Evolutionary conservation across 2,797 vertebrate species (phyloP), one percentile per base, ranked within the genome.

Genomic region (Gadopsis marmoratus): DNA sequence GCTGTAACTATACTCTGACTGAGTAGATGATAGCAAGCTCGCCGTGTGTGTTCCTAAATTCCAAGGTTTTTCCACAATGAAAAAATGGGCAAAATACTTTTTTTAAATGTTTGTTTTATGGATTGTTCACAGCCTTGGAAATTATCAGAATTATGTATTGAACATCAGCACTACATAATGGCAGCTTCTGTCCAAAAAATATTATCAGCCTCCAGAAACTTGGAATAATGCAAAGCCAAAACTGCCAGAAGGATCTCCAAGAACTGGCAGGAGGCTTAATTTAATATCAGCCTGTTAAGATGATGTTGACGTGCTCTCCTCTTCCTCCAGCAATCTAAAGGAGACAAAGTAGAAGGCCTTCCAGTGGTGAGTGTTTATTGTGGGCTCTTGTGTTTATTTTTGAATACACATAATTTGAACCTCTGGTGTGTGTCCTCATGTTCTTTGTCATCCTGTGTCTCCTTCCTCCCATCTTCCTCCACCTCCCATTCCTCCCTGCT

Each of bases 341-440:
- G 85, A 37, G 91, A 93, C 13, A 83, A 73, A 77, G 56, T 72
- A 37, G 92, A 93, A 16, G 54, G 82, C 48, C 79, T 86, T 23
- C 41, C 89, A 47, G 31, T 68, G 80, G 93, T 93, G 81, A 92
- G 92, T 88, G 3, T 55, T 39, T 8, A 9, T 47, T 59, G 2
- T 12, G 1, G 1, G 3, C 0, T 26, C 21, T 54, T 47, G 14
- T 23, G 1, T 45, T n/a, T 37, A 8, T 53, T 61, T 76, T 4
- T 54, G 1, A 48, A 33, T 37, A 13, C 2, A 4, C 5, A 54
- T 74, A 2, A 47, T 31, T 61, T 7, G 14, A 19, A 26, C 26
- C 26, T 26, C 26, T 26, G 26, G 26, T 26, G 26, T 26, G 26
- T 26, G 26, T 26, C 33, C 16, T 33, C 4, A 37, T 8, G 26